Base-by-base conservation (phyloP, 2,797 vertebrate genomes). In the Neosalanx taihuensis region DNA sequence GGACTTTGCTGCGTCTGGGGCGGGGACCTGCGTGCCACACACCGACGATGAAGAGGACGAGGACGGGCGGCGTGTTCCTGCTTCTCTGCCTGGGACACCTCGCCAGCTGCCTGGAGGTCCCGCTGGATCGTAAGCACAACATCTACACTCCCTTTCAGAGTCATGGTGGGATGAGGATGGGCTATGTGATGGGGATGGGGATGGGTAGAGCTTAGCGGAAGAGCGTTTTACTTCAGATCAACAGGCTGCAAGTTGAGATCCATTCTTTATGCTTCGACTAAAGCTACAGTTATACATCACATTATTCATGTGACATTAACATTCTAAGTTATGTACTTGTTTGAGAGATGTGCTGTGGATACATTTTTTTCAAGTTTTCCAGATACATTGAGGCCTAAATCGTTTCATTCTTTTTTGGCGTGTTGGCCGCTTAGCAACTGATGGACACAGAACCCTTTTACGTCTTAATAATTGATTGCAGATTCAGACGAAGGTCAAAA, bases 41-140 rank as follows among this genome's bases (percentile, higher is more conserved):
- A 81, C 85, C 49, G 85, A 93, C 79, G 90, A 96, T 94, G 95
- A 92, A 84, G 89, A 91, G 81, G 84, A 89, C 72, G 78, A 92
- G 87, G 86, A 89, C 62, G 62, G 85, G 80, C 78, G 83, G 84
- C 82, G 81, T 75, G 72, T 85, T 90, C 82, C 84, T 97, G 78
- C 63, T 94, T 86, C 84, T 97, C 76, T 77, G 95, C 76, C 84
- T 98, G 85, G 94, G 92, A 85, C 93, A 94, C 84, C 84, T 95
- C 56, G 82, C 91, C 87, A 80, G 86, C 5, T 92, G 96, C 0
- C 78, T 98, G 90, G 96, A 99, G 69, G 97, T 99, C 82, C 97
- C 97, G 79, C 94, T 98, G 78, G 96, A 99, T 87, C 92, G 97
- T 99, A 94, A 98, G 97, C 90, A 61, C 12, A 23, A 33, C 67